Conservation (phyloP, 2,888 invertebrate species). For the Anorthoa munda region DNA sequence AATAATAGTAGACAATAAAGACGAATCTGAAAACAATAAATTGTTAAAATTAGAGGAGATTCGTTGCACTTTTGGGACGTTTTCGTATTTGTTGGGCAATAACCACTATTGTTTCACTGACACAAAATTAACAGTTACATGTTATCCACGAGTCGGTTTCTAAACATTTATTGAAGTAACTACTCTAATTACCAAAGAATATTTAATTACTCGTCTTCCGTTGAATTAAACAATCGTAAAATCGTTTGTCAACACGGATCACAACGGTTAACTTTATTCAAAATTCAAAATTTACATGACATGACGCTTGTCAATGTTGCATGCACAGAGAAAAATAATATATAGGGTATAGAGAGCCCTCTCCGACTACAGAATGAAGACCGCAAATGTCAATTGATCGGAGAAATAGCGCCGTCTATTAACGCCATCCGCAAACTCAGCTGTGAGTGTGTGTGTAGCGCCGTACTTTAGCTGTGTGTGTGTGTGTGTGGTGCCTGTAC, state of each 20-base stretch:
- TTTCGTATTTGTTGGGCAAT: not conserved
- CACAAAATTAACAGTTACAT: slow-evolving; percentile 5
- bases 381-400: no score
- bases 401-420: no score
- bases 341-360: no score
- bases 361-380: no score
- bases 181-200: slow-evolving; percentile 41
- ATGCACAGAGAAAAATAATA: no score
- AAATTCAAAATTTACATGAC: slow-evolving; percentile 71
- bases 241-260: slow-evolving; percentile 58
- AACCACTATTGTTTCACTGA: not conserved
- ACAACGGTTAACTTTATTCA: slow-evolving; percentile 74
- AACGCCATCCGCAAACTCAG: no score
- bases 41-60: slow-evolving; percentile 1
- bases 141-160: not conserved
- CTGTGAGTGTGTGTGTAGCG: no score
- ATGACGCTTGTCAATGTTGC: slow-evolving; percentile 54
- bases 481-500: no score
- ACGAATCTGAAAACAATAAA: slow-evolving; percentile 43
- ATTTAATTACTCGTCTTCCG: slow-evolving; percentile 23
- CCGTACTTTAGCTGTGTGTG: no score
- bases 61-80: slow-evolving; percentile 8
- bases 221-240: slow-evolving; percentile 45
- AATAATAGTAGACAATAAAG: slow-evolving; percentile 1
- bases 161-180: slow-evolving; percentile 1